Evolutionary conservation across 2,888 invertebrate genomes (phyloP).

Genomic region (Vandiemenella viatica): DNA sequence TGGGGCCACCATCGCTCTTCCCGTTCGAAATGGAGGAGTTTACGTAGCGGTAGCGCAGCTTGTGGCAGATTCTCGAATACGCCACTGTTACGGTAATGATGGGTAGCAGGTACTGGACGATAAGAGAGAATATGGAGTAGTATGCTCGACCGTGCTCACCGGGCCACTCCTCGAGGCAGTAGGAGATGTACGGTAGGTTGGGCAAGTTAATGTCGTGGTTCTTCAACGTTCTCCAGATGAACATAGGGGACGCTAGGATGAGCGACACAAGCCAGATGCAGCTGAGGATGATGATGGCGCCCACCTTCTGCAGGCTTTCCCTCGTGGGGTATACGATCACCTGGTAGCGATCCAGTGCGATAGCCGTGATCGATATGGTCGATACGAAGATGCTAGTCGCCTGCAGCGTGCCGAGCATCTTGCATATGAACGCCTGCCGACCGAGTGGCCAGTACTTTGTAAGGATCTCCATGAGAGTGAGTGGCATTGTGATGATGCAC

Average conservation of each 20-base stretch:
- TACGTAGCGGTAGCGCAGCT: constrained; percentile 51
- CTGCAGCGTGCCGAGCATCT: constrained; percentile 76
- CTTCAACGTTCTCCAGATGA: constrained; percentile 51
- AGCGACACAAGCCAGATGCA: constrained; percentile 59
- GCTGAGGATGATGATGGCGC: constrained; percentile 53
- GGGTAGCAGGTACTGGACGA: constrained; percentile 72
- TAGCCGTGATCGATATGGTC: constrained; percentile 85
- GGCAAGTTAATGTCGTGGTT: constrained; percentile 35
- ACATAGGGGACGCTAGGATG: constrained; percentile 62
- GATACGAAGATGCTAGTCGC: constrained; percentile 86
- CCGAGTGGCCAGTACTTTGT: constrained; percentile 79
- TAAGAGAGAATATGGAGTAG: constrained; percentile 68
- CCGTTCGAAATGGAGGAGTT: too few relatives aligned
- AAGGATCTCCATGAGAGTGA: constrained; percentile 74
- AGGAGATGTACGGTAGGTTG: constrained; percentile 39
- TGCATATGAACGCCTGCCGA: constrained; percentile 60
- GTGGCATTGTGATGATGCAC: constrained; percentile 79
- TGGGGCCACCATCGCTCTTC: too few relatives aligned
- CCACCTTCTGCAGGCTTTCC: constrained; percentile 57
- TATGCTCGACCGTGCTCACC: constrained; percentile 52
- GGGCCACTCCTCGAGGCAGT: constrained; percentile 73
- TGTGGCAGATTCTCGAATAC: constrained; percentile 67
- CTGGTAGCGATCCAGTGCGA: constrained; percentile 75
- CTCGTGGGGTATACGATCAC: constrained; percentile 78
- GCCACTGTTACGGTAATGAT: constrained; percentile 69